Percentiles rank a stretch among this genome's conserved stretches.
Evolutionary conservation across 2,888 invertebrate genomes (phyloP).

Genomic region (Ormyrus thymus): DNA sequence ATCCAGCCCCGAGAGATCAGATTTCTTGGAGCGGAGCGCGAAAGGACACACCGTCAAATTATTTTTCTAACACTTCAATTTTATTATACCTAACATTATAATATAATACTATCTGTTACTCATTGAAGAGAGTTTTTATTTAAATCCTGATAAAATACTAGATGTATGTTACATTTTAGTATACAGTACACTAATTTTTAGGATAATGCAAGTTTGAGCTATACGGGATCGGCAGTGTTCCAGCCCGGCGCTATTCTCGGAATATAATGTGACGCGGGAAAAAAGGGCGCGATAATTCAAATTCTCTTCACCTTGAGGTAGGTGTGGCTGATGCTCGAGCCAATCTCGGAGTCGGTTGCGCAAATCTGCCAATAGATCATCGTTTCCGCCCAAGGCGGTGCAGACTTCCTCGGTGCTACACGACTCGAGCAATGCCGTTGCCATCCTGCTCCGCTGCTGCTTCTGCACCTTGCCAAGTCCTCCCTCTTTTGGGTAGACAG

Average conservation of each 20-base stretch:
- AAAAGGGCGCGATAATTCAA: constrained; percentile 20
- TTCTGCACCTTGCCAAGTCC: neutral
- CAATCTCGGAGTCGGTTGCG: constrained; percentile 66
- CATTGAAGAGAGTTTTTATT: no score
- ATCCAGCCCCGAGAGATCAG: no score
- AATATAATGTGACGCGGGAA: neutral
- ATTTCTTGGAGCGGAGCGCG: no score
- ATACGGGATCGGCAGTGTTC: neutral
- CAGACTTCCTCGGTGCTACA: constrained; percentile 60
- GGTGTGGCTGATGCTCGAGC: constrained; percentile 71
- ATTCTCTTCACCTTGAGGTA: constrained; percentile 67
- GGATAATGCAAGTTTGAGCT: no score
- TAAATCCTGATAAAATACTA: no score
- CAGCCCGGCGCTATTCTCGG: constrained; percentile 2
- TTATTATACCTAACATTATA: no score
- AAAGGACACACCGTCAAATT: no score
- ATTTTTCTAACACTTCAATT: no score
- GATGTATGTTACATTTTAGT: no score
- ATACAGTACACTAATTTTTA: no score
- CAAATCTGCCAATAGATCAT: constrained; percentile 61
- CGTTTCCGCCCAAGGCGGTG: constrained; percentile 59
- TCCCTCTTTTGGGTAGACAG: neutral
- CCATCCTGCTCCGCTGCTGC: constrained; percentile 15
- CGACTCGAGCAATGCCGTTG: constrained; percentile 57
- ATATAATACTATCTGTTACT: no score